These are phyloP conservation scores for Bovichtus diacanthus DNA, from an alignment of 2,797 vertebrate genomes.

Conservation along the genomic window DNA sequence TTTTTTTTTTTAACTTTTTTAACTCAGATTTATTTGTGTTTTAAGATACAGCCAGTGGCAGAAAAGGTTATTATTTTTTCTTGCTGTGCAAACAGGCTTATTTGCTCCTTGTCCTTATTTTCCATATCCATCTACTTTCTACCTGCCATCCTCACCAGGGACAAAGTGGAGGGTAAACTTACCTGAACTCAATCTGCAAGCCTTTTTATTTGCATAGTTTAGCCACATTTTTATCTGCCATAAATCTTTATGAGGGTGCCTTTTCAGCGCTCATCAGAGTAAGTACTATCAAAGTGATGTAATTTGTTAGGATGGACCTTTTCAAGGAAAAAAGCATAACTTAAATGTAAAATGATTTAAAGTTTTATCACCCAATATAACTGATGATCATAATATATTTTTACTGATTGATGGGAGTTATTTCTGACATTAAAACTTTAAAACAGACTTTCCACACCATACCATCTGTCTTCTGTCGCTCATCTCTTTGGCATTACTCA, in stretches of 20 bases:
- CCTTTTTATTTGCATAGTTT: slow-evolving; percentile 39
- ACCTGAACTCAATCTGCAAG: slow-evolving; percentile 30
- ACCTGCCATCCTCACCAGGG: neutral
- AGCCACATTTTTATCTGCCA: slow-evolving; percentile 54
- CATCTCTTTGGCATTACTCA: slow-evolving; percentile 50
- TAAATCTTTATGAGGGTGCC: slow-evolving; percentile 61
- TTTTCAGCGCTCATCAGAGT: slow-evolving; percentile 44
- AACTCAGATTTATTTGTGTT: slow-evolving; percentile 31
- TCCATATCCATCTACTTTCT: neutral
- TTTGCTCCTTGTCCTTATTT: slow-evolving; percentile 14
- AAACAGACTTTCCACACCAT: slow-evolving; percentile 24
- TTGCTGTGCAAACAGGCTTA: slow-evolving; percentile 1
- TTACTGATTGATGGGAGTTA: slow-evolving; percentile 44
- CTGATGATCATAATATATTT: slow-evolving; percentile 62
- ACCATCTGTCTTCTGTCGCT: slow-evolving; percentile 61
- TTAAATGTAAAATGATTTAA: slow-evolving; percentile 65
- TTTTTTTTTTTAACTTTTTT: no score
- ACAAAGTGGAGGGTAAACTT: slow-evolving; percentile 2
- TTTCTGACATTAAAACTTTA: slow-evolving; percentile 62
- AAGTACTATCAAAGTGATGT: slow-evolving; percentile 45
- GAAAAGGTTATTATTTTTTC: slow-evolving; percentile 37
- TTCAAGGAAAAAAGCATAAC: slow-evolving; percentile 45
- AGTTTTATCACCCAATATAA: slow-evolving; percentile 53
- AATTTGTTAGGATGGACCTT: slow-evolving; percentile 43
- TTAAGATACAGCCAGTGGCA: slow-evolving; percentile 30